Evolutionary conservation across 2,888 invertebrate genomes (phyloP), one percentile per base, ranked within the genome.

Genomic region (Eledona agricola): DNA sequence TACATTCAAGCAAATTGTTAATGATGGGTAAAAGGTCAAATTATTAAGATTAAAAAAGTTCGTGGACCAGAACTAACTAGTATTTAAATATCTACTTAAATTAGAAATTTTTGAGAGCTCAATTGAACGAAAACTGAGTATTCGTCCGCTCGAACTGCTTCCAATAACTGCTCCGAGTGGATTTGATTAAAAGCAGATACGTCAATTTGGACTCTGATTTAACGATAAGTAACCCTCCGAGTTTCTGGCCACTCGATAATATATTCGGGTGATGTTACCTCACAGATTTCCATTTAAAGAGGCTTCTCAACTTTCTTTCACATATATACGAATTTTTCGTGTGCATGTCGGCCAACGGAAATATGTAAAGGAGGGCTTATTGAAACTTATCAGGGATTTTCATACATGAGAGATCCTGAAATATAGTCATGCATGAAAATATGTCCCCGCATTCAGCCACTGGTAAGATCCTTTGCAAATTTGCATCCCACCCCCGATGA

Each of bases 111-210:
- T 34, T 40, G 26, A 35, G 19, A 22, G 47, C 37, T 34, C 53
- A 54, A 54, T 49, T 54, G 49, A 54, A 50, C 26, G 55, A 51
- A 63, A 63, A 57, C 55, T 55, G 53, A 45, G 28, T 40, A 57
- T 56, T 31, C 53, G 50, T 59, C 55, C 57, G 43, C 54, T 52
- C 28, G 47, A 52, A 47, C 46, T 52, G 54, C 54, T 59, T 55
- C 49, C 52, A 59, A 55, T 56, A 60, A 59, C 54, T 31, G 47
- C 52, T 58, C 52, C 42, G 50, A 58, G 62, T 64, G 62, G 66
- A 70, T 71, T 67, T 65, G 69, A 68, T 67, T 71, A 69, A 65
- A 70, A 63, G 58, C 62, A 69, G 67, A 70, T 70, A 69, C 67
- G 67, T 71, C 69, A 71, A 68, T 69, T 71, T 66, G 59, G 66